phyloP scores from a whole-genome alignment of 2,113 vertebrate species.

The Eubucco bourcierii region DNA sequence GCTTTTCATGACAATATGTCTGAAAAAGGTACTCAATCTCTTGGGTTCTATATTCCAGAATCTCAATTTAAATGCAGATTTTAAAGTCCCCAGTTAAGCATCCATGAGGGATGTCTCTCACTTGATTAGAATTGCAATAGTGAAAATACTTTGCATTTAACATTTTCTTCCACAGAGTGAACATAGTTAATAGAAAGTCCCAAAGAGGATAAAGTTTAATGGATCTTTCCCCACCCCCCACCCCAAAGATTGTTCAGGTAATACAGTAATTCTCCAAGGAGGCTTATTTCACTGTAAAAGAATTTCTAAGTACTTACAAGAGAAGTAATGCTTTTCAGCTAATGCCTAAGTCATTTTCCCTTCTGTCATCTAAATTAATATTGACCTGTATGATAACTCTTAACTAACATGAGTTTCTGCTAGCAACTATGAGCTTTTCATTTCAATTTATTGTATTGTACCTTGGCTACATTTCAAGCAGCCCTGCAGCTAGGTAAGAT shows the following conservation, averaged over 20 bases:
- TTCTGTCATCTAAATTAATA: slow-evolving; percentile 16
- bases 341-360: not conserved
- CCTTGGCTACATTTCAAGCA: not conserved
- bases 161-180: slow-evolving; percentile 40
- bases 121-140: slow-evolving; percentile 67
- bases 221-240: too few relatives aligned
- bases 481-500: not conserved
- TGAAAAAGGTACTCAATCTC: slow-evolving; percentile 17
- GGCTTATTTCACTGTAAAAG: not conserved
- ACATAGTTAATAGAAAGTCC: slow-evolving; percentile 11
- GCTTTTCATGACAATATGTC: not conserved
- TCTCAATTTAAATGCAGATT: slow-evolving; percentile 78
- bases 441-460: not conserved
- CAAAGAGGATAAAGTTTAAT: slow-evolving; percentile 4
- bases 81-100: slow-evolving; percentile 54
- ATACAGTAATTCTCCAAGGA: slow-evolving; percentile 15
- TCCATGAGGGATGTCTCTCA: slow-evolving; percentile 24
- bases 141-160: slow-evolving; percentile 65
- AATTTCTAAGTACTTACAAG: slow-evolving; percentile 27
- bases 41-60: slow-evolving; percentile 59
- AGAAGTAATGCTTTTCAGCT: not conserved
- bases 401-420: not conserved
- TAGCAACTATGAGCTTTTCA: not conserved
- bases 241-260: slow-evolving; percentile 37
- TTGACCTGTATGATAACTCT: not conserved